Evolutionary conservation across 2,888 invertebrate genomes (phyloP), one percentile per base, ranked within the genome.

Genomic region (Cheilosia soror): DNA sequence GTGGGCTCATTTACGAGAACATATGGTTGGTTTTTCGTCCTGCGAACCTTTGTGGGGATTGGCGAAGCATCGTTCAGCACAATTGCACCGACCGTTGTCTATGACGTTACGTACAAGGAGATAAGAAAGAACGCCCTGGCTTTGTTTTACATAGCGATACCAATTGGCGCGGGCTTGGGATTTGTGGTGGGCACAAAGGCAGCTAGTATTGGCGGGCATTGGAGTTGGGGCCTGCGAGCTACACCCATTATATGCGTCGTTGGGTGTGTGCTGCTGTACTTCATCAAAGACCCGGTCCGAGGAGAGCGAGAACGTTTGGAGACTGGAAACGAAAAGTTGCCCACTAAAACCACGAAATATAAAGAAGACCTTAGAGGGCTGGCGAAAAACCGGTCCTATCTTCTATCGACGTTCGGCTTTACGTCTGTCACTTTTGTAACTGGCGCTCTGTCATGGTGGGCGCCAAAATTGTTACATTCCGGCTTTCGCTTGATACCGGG

Each of bases 381-480:
- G 9, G 25, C 13, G 7, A 40, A 9, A 5, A 82, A 77, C 9
- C 55, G 44, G 1, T 86, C 86, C 0, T 86, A 55, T 29, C 4
- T 82, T 0, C 44, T 86, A 11, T 73, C 68, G n/a, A 86, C 82
- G 0, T 13, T 68, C 31, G 86, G 82, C 11, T 86, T 80, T 29
- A 77, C 86, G 5, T 68, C 60, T 5, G 73, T 69, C 6, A 40
- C 82, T 13, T 86, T 86, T 53, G 51, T 40, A 13, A 69, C 44
- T 6, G 77, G 77, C 15, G 82, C 82, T 13, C 13, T 82, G 29
- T 44, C 77, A 9, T 86, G 82, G 82, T 82, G 86, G 86, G 82
- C 53, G 7, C 68, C 82, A 5, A 72, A 49, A n/a, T 77, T 58
- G 20, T 20, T 82, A 4, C 77, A 77, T 11, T 44, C 47, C 1